phyloP scores from a whole-genome alignment of 2,113 vertebrate species.

The Actinemys pallida region DNA sequence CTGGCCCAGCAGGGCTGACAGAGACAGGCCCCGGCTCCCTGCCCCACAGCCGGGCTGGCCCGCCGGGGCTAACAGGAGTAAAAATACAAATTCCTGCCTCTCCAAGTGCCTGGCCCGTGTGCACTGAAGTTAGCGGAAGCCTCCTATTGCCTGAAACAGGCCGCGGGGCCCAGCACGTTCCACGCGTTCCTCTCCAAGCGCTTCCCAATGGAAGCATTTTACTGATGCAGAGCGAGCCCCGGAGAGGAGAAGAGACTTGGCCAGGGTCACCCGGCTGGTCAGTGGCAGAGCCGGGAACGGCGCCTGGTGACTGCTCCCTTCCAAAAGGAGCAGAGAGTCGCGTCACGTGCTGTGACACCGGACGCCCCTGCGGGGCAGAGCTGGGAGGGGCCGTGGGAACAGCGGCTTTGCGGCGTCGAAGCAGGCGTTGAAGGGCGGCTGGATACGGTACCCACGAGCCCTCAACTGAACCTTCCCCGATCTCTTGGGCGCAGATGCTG shows the following conservation, averaged over 20 bases:
- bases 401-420: too few species aligned
- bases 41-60: too few species aligned
- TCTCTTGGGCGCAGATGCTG: conserved; percentile 72
- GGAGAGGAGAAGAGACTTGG: not conserved
- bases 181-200: too few species aligned
- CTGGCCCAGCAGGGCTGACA: too few species aligned
- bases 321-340: not conserved
- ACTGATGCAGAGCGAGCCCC: not conserved
- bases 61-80: not conserved
- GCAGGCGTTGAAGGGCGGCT: too few species aligned
- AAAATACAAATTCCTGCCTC: not conserved
- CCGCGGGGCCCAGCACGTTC: too few species aligned
- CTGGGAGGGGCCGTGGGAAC: not conserved
- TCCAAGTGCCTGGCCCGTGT: too few species aligned
- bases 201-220: too few species aligned
- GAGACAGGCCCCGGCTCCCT: too few species aligned
- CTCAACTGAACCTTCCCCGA: not conserved
- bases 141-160: not conserved
- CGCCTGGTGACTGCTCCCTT: not conserved
- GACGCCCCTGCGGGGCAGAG: not conserved
- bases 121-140: not conserved
- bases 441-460: not conserved
- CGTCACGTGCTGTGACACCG: not conserved
- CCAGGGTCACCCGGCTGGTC: too few species aligned
- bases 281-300: not conserved